A percentile compares a stretch with the other conserved stretches of the same genome.
Conservation (phyloP, 2,113 vertebrate species). For the Xiphophorus couchianus region DNA sequence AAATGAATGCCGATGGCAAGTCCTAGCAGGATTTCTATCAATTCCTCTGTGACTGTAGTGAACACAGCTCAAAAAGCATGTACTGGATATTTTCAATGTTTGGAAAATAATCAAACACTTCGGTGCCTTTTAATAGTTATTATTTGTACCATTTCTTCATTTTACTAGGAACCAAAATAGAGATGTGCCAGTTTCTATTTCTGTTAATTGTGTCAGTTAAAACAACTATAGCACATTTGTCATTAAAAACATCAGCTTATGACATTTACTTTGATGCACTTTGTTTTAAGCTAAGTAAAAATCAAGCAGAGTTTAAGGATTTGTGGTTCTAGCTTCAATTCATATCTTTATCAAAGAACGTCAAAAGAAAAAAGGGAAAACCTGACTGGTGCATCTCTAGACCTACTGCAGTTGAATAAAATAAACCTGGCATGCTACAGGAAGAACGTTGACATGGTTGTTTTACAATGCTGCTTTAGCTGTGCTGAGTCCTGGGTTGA, state of each 20-base stretch:
- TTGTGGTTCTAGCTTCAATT: no score
- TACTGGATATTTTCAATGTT: background rate
- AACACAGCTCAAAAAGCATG: no score
- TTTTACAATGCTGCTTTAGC: background rate
- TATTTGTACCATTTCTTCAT: background rate
- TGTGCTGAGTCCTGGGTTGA: background rate
- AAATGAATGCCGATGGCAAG: constrained; percentile 20
- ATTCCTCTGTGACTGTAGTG: background rate
- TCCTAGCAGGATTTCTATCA: constrained; percentile 27
- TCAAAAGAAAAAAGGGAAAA: no score
- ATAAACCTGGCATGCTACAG: background rate
- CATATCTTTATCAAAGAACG: no score
- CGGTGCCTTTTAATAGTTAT: background rate
- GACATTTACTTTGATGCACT: no score
- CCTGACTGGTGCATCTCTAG: background rate
- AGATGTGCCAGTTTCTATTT: no score
- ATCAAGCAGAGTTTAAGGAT: no score
- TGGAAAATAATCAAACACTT: background rate
- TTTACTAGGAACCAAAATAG: no score
- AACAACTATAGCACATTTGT: no score
- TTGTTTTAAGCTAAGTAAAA: no score
- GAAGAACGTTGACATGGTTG: background rate
- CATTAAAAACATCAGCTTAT: no score
- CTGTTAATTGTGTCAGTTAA: no score
- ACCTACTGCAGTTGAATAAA: background rate